Conservation (phyloP, 2,888 invertebrate species). For the Diarsia rubi region DNA sequence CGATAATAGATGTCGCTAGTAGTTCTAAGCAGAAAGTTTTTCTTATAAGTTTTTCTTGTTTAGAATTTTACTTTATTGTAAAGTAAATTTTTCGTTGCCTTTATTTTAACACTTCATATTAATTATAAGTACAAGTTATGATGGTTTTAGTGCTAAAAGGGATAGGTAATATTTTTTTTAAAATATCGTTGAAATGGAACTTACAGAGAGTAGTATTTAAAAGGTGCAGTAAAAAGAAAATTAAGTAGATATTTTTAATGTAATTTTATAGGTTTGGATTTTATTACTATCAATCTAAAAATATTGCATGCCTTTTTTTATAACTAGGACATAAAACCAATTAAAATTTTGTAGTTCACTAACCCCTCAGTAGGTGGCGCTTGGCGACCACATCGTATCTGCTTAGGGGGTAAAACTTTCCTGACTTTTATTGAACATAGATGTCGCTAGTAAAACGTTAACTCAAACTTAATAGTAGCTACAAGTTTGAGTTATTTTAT, state of each 20-base stretch:
- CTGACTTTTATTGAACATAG: conserved; percentile 50
- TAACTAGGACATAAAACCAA: not conserved
- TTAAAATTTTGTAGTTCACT: not conserved
- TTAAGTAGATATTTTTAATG: not conserved
- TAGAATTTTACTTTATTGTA: not conserved
- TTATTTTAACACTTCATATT: not conserved
- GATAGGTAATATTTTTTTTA: fast-evolving
- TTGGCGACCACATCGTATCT: conserved; percentile 20
- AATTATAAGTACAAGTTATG: not conserved
- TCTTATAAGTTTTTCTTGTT: conserved; percentile 16
- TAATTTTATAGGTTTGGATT: no score
- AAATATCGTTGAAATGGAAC: not conserved
- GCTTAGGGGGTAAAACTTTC: not conserved
- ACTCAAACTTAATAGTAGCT: not conserved
- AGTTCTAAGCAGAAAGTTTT: conserved; percentile 51
- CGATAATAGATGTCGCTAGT: conserved; percentile 77
- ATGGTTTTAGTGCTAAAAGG: not conserved
- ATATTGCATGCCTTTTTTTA: not conserved
- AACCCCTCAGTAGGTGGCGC: conserved; percentile 78
- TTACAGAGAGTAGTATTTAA: not conserved
- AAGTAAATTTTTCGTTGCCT: not conserved
- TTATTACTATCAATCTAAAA: not conserved
- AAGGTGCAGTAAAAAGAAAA: not conserved
- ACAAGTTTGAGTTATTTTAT: not conserved
- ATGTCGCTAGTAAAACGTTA: conserved; percentile 67